Conservation (phyloP, 2,797 vertebrate species). For the Pipistrellus kuhlii region DNA sequence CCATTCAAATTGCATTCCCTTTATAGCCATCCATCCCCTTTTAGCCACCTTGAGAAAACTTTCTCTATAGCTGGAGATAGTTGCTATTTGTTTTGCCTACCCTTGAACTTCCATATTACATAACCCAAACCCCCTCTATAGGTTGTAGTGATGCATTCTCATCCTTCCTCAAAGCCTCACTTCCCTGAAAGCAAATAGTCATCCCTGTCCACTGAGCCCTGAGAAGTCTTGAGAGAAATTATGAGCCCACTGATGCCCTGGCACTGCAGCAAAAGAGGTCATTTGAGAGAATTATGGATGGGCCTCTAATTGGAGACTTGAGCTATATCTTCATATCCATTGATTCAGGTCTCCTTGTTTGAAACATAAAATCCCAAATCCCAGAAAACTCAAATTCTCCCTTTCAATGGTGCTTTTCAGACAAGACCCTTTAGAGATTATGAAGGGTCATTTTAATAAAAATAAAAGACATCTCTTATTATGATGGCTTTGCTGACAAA, state of each 20-base stretch:
- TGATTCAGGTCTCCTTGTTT: constrained; percentile 56
- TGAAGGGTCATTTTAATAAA: constrained; percentile 87
- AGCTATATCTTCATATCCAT: constrained; percentile 20
- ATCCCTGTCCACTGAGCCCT: background rate
- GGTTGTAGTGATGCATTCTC: background rate
- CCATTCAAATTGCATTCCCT: background rate
- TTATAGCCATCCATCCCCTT: background rate
- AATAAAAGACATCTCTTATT: constrained; percentile 87
- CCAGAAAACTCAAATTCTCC: constrained; percentile 78
- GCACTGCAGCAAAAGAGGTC: constrained; percentile 14
- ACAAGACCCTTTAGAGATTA: constrained; percentile 78
- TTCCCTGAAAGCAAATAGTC: background rate
- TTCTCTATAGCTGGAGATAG: background rate
- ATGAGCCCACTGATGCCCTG: constrained; percentile 34
- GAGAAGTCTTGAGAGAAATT: constrained; percentile 42
- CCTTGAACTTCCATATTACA: background rate
- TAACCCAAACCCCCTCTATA: background rate
- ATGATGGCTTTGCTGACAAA: constrained; percentile 87
- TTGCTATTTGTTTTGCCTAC: background rate
- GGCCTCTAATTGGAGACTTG: background rate
- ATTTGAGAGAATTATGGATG: constrained; percentile 32
- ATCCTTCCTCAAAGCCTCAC: background rate
- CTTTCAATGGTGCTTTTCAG: constrained; percentile 81
- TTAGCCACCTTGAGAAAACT: background rate
- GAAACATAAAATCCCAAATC: constrained; percentile 81